phyloP scores from a whole-genome alignment of 35 echinoderm and acorn worm species.

The Hemicentrotus pulcherrimus region DNA sequence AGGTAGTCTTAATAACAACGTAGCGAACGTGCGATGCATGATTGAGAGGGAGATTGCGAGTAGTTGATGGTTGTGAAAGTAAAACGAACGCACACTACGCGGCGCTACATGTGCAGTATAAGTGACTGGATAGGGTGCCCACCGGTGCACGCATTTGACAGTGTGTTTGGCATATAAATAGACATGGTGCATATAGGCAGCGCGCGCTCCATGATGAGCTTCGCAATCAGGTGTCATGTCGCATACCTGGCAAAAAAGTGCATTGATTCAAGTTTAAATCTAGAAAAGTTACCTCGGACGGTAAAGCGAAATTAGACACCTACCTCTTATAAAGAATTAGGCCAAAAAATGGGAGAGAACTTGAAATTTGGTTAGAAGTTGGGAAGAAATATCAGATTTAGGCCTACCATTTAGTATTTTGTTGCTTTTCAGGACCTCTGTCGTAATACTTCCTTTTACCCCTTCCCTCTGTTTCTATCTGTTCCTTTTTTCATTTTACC shows the following conservation, averaged over 20 bases:
- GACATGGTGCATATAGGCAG: neutral
- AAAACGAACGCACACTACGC: neutral
- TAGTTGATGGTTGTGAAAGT: neutral
- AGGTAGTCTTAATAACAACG: constrained; percentile 29
- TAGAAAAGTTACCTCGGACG: neutral
- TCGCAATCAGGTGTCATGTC: neutral
- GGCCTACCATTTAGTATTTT: neutral
- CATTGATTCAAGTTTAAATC: neutral
- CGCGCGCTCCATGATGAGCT: neutral
- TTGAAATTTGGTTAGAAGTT: neutral
- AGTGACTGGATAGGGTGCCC: neutral
- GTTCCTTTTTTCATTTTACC: neutral
- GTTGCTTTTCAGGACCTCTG: too few species aligned
- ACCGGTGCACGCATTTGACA: neutral
- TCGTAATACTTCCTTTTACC: neutral
- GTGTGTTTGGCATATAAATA: neutral
- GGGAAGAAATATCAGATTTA: neutral
- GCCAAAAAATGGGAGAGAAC: neutral
- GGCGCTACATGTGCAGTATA: neutral
- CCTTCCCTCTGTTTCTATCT: neutral
- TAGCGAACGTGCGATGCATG: neutral
- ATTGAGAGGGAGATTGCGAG: neutral
- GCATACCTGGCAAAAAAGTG: neutral
- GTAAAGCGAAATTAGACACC: neutral
- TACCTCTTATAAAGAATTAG: too few species aligned